phyloP scores from a whole-genome alignment of 2,888 invertebrate species.

The Yponomeuta plumbellus region DNA sequence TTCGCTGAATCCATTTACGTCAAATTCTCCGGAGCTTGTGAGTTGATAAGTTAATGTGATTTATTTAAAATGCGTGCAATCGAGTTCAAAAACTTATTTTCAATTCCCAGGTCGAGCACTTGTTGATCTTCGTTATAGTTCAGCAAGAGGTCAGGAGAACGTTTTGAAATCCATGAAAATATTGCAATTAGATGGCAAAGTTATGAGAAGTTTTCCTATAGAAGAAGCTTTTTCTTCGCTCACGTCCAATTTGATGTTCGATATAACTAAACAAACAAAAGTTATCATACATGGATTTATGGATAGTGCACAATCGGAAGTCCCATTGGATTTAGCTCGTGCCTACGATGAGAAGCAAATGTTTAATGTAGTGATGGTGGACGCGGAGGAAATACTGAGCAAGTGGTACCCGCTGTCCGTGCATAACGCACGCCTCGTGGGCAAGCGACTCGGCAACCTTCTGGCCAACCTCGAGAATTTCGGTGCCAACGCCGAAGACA shows the following conservation, averaged over 20 bases:
- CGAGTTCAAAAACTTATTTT: slow-evolving; percentile 22
- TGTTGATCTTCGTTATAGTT: slow-evolving; percentile 56
- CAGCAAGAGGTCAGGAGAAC: slow-evolving; percentile 46
- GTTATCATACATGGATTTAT: slow-evolving; percentile 67
- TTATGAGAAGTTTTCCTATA: slow-evolving; percentile 47
- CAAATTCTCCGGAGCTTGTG: slow-evolving; percentile 64
- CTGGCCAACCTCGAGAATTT: slow-evolving; percentile 64
- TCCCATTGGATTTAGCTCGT: slow-evolving; percentile 57
- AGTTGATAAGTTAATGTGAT: slow-evolving; percentile 34
- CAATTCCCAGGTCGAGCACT: slow-evolving; percentile 61
- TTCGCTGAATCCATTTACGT: slow-evolving; percentile 63
- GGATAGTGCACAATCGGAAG: slow-evolving; percentile 60
- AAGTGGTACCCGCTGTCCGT: slow-evolving; percentile 63
- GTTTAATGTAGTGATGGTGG: slow-evolving; percentile 65
- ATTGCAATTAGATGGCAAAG: slow-evolving; percentile 45
- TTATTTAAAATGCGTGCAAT: slow-evolving; percentile 22
- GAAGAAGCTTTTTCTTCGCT: slow-evolving; percentile 53
- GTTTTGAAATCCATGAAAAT: slow-evolving; percentile 61
- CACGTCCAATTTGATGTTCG: slow-evolving; percentile 49
- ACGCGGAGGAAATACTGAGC: slow-evolving; percentile 63
- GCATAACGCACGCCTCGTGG: slow-evolving; percentile 64
- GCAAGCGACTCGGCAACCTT: slow-evolving; percentile 70
- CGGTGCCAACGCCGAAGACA: slow-evolving; percentile 61
- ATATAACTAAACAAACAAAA: slow-evolving; percentile 66
- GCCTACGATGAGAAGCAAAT: slow-evolving; percentile 63